Evolutionary conservation across 2,888 invertebrate species (phyloP), one percentile per base, ranked within the genome.

Genomic region (Cepaea hortensis): DNA sequence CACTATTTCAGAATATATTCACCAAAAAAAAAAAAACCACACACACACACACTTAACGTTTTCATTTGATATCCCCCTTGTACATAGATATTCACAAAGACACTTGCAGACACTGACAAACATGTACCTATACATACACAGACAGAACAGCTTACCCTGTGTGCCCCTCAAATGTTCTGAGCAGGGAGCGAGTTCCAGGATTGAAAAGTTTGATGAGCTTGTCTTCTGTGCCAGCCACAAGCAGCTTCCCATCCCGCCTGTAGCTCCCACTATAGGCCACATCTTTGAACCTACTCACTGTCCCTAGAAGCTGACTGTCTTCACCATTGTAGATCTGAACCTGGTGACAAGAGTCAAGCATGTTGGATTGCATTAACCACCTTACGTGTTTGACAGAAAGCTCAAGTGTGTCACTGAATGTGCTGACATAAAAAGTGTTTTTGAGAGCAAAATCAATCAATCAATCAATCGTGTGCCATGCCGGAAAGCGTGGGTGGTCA

Each of bases 151-250:
- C 91, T 82, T 88, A 94, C 94, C 93, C 91, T 79, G 87, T 90
- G 85, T 94, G 94, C 5, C 93, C 94, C 93, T 97, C 97, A 93
- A 98, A 98, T 48, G 97, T 95, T 91, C 98, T 95, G 3, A 99
- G 95, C 48, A 97, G 96, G 93, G 96, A 97, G 93, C 97, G 97
- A 4, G 97, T 97, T 20, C 96, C 96, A 0, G 97, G 96, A 95
- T 99, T 98, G 95, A 98, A 99, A 4, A 99, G 95, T 94, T 97
- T 97, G 0, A 99, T 96, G 82, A 96, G 96, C 3, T 96, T 96
- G 94, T 99, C 98, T 92, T 98, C 98, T 91, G 98, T 97, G 0
- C 99, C 99, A 50, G 97, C 97, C 87, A 97, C 97, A 84, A 94
- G 88, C 18, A 94, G 89, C 83, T 91, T 90, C n/a, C 94, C 94